A percentile compares a stretch with the other conserved stretches of the same genome.
These are phyloP conservation scores for Elegia similella DNA, from an alignment of 2,888 invertebrate species.

Conservation along the genomic window DNA sequence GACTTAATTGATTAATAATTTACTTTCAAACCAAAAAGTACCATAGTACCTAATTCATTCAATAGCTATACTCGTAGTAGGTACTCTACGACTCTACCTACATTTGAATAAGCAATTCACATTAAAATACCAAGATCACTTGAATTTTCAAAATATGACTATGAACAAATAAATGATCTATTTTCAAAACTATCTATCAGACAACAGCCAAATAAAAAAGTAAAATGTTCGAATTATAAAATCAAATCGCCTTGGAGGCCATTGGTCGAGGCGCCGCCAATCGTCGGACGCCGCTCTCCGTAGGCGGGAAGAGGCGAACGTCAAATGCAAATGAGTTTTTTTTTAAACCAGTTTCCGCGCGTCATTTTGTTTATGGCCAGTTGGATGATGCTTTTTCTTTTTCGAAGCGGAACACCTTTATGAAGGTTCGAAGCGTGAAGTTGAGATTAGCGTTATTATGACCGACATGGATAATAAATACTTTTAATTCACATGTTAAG, in stretches of 20 bases:
- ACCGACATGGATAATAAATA: constrained; percentile 1
- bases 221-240: constrained; percentile 40
- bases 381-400: not conserved
- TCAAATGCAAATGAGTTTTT: constrained; percentile 73
- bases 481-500: not conserved
- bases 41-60: no score
- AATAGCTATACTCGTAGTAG: no score
- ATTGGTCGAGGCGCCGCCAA: constrained; percentile 63
- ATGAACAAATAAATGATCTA: not conserved
- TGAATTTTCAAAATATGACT: no score
- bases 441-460: not conserved
- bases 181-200: not conserved
- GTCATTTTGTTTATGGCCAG: constrained; percentile 56
- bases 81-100: no score
- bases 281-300: constrained; percentile 42
- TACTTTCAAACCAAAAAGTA: no score
- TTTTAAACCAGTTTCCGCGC: constrained; percentile 59
- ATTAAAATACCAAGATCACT: no score
- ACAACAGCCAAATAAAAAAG: constrained; percentile 25
- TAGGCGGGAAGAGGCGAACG: constrained; percentile 77
- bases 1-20: no score
- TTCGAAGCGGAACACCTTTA: constrained; percentile 1
- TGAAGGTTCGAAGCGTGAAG: constrained; percentile 3
- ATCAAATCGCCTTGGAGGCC: constrained; percentile 39
- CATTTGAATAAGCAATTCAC: no score